Evolutionary conservation across 2,888 invertebrate genomes (phyloP).

Genomic region (Stomorhina lunata): DNA sequence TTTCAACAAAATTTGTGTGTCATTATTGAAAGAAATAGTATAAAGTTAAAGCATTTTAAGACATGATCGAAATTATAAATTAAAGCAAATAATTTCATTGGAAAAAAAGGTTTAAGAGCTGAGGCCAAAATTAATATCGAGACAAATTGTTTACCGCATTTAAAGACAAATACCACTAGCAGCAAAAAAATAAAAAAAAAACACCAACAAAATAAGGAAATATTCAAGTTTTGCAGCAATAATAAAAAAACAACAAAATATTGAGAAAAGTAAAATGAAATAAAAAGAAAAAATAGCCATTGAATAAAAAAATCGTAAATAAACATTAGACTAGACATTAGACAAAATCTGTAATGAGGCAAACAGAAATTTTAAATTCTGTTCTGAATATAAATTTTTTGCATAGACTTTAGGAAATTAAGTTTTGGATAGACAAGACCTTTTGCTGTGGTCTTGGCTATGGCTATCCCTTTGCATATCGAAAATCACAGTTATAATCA

Average conservation of each 20-base stretch:
- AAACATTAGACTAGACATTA: too few species aligned
- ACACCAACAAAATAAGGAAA: slow-evolving; percentile 20
- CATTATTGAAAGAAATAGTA: background rate
- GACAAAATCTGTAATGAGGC: too few species aligned
- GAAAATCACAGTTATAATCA: too few species aligned
- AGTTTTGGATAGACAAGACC: too few species aligned
- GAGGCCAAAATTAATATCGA: slow-evolving; percentile 29
- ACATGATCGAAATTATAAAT: slow-evolving; percentile 47
- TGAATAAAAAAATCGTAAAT: too few species aligned
- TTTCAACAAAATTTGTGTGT: slow-evolving; percentile 12
- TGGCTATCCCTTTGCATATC: too few species aligned
- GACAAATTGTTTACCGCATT: slow-evolving; percentile 49
- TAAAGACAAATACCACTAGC: background rate
- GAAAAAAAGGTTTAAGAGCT: slow-evolving; percentile 20
- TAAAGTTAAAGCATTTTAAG: background rate
- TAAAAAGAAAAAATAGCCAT: background rate
- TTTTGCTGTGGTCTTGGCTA: too few species aligned
- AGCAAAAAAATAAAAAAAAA: background rate
- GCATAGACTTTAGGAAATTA: too few species aligned
- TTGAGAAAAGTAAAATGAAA: background rate
- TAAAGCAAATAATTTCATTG: slow-evolving; percentile 21
- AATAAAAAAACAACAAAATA: background rate
- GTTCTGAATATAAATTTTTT: too few species aligned
- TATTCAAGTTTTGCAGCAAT: background rate
- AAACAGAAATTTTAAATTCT: too few species aligned